Base-by-base conservation (phyloP, 2,797 vertebrate genomes). In the Enteromius anoplus region DNA sequence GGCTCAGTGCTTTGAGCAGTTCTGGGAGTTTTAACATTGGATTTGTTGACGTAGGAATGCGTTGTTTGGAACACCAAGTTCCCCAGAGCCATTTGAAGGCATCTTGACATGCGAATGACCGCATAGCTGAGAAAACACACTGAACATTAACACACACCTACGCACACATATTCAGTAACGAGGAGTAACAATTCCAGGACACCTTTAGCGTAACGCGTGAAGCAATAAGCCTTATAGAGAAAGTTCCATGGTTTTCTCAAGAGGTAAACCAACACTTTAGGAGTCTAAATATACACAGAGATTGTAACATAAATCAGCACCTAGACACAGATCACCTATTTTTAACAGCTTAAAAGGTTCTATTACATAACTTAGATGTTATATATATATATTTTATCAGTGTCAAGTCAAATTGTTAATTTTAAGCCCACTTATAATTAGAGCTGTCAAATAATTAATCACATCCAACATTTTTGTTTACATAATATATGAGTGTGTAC, bases 1-100 rank as follows among this genome's bases (percentile, higher is more conserved):
- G 73, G 47, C n/a, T 60, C 49, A 29, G 17, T 72, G 55, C 15
- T 23, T 64, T 75, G 55, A 70, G 4, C 19, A 76, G 65, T 53
- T 82, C 11, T 72, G 70, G 58, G 58, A 55, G 79, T 40, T 72
- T 85, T 15, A 66, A 55, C 79, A 60, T 51, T 40, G 6, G 32
- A 32, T 80, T 32, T 58, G 29, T 65, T 83, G 80, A 65, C 66
- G 60, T 86, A 26, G 47, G 42, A 66, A 75, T 40, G 32, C 70
- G 84, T 42, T 71, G 53, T 80, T 86, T 86, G 82, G 89, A 85
- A 91, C 91, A 88, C 82, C 0, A 58, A 88, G 87, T 92, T 91
- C 90, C 87, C 70, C 82, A 79, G 82, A 85, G 85, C 79, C 88
- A 70, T 87, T 85, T 85, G 15, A 45, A 21, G 60, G 80, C 40